phyloP scores from a whole-genome alignment of 2,888 invertebrate species.

The Desoria tigrina region DNA sequence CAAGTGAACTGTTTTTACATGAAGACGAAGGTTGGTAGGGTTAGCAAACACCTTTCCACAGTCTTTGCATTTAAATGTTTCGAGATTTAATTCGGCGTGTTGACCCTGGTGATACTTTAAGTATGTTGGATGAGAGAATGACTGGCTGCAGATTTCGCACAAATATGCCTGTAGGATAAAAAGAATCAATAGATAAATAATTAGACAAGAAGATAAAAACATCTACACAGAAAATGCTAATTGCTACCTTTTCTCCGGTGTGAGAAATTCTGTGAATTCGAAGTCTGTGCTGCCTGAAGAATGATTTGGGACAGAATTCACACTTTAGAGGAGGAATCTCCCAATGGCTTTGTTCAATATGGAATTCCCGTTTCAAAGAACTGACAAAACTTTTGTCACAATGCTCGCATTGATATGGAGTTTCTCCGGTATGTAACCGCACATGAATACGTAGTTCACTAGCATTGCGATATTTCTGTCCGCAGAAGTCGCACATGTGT shows the following conservation, averaged over 20 bases:
- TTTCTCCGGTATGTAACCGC: slow-evolving; percentile 30
- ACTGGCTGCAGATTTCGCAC: slow-evolving; percentile 42
- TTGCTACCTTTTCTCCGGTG: slow-evolving; percentile 39
- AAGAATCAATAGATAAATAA: too few relatives aligned
- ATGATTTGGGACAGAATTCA: slow-evolving; percentile 29
- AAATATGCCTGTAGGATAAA: too few relatives aligned
- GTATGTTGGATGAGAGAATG: slow-evolving; percentile 40
- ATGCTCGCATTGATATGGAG: slow-evolving; percentile 28
- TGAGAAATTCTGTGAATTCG: slow-evolving; percentile 33
- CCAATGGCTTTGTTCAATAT: slow-evolving; percentile 27
- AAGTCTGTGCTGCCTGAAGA: slow-evolving; percentile 34
- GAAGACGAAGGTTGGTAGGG: slow-evolving; percentile 36
- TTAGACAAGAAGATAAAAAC: too few relatives aligned
- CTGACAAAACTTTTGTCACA: slow-evolving; percentile 32
- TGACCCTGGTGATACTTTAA: slow-evolving; percentile 40
- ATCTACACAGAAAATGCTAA: too few relatives aligned
- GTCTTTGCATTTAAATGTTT: slow-evolving; percentile 35
- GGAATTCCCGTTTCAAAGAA: slow-evolving; percentile 27
- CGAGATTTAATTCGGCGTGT: slow-evolving; percentile 35
- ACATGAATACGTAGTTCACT: slow-evolving; percentile 35
- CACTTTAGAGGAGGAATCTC: slow-evolving; percentile 30
- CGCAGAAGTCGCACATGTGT: slow-evolving; percentile 26
- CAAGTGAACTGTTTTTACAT: slow-evolving; percentile 39
- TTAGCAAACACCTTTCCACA: slow-evolving; percentile 39
- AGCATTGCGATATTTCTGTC: slow-evolving; percentile 37